Conservation (phyloP, 2,797 vertebrate species). For the Falco naumanni region DNA sequence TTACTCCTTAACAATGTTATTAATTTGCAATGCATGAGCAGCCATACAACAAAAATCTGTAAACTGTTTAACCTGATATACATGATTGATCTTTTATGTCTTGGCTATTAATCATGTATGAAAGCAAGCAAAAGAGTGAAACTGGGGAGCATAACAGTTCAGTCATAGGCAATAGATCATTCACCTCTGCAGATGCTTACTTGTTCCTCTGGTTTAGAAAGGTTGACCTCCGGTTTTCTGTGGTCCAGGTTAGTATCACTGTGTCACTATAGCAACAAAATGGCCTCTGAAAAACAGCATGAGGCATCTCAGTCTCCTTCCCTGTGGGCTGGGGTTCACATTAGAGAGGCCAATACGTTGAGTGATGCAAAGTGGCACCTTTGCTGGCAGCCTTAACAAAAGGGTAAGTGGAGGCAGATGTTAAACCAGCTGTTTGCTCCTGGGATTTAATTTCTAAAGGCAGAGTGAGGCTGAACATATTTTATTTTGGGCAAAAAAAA, state of each 20-base stretch:
- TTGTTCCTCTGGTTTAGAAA: background rate
- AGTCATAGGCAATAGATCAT: background rate
- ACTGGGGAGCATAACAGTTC: background rate
- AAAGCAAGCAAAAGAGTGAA: background rate
- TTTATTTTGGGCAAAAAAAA: background rate
- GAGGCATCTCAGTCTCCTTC: background rate
- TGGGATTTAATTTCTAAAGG: background rate
- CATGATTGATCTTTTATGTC: background rate
- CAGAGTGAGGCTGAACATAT: background rate
- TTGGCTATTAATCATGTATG: background rate
- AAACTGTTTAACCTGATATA: background rate
- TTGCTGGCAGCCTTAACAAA: background rate
- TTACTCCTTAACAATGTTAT: background rate
- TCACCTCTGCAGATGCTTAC: background rate
- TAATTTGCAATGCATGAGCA: conserved; percentile 28
- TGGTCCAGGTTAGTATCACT: background rate
- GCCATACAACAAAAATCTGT: background rate
- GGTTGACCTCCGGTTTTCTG: background rate
- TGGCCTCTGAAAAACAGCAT: background rate
- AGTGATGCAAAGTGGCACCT: background rate
- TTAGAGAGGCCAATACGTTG: background rate
- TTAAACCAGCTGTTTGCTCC: background rate
- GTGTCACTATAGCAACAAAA: background rate
- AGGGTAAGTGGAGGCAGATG: background rate
- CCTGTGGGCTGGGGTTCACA: background rate